Conservation (phyloP, 2,888 invertebrate species). For the Philereme vetulata region DNA sequence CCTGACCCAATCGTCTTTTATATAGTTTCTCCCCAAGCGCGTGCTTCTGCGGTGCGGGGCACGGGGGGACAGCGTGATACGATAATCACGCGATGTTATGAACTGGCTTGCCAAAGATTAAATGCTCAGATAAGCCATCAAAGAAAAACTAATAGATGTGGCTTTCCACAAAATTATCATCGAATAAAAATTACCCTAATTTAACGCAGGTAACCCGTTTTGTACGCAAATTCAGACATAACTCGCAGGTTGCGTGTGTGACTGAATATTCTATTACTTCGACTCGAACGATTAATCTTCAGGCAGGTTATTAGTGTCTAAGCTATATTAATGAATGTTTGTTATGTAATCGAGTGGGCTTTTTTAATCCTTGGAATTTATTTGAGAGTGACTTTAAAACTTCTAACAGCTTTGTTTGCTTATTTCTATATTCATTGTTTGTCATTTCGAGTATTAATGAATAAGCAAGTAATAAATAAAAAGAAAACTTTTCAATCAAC, state of each 20-base stretch:
- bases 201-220: constrained; percentile 3
- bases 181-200: too few species aligned
- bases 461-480: too few species aligned
- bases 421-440: constrained; percentile 16
- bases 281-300: constrained; percentile 73
- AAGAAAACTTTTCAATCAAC: too few species aligned
- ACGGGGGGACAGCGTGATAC: too few species aligned
- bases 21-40: too few species aligned
- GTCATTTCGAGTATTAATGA: constrained; percentile 7
- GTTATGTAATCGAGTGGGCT: constrained; percentile 64
- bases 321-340: constrained; percentile 78
- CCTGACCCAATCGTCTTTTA: too few species aligned
- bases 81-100: too few species aligned
- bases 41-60: too few species aligned
- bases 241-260: constrained; percentile 73
- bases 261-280: constrained; percentile 80
- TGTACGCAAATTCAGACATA: constrained; percentile 27
- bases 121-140: too few species aligned
- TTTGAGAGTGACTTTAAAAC: constrained; percentile 4
- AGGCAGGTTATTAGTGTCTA: constrained; percentile 72
- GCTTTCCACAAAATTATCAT: too few species aligned
- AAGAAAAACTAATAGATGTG: too few species aligned
- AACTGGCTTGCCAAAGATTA: too few species aligned
- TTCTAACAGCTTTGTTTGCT: constrained; percentile 9
- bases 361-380: constrained; percentile 43